These are phyloP conservation scores for Epinephelus awoara DNA, from an alignment of 2,797 vertebrate species.

Conservation along the genomic window DNA sequence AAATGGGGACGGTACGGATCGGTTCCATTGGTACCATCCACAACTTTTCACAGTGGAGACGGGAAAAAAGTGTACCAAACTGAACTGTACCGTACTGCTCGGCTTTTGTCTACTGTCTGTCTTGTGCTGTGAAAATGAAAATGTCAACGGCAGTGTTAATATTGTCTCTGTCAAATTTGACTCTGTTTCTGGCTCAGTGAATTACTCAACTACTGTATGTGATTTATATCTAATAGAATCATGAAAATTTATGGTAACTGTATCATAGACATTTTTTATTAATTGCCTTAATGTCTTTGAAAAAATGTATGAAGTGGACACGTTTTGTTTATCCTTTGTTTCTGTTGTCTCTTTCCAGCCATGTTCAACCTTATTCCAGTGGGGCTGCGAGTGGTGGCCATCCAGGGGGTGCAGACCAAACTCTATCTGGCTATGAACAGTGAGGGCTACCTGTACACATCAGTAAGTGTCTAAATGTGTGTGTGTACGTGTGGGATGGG, in stretches of 20 bases:
- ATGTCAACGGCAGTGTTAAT: background rate
- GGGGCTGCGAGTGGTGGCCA: constrained; percentile 99
- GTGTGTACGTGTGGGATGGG: background rate
- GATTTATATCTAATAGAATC: background rate
- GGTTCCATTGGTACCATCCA: too few relatives aligned
- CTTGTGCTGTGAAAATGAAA: background rate
- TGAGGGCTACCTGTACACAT: constrained; percentile 98
- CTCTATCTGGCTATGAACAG: constrained; percentile 99
- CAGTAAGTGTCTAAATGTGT: constrained; percentile 88
- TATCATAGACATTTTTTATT: background rate
- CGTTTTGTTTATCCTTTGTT: background rate
- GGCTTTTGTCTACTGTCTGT: background rate
- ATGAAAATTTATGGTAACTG: background rate
- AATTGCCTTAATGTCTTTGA: background rate
- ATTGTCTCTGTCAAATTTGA: background rate
- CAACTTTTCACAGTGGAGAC: too few relatives aligned
- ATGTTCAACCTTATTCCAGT: constrained; percentile 99
- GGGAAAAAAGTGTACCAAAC: too few relatives aligned
- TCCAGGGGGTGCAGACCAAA: constrained; percentile 99
- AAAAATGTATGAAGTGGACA: background rate
- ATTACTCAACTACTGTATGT: background rate
- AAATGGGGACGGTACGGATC: too few relatives aligned
- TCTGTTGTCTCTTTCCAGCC: constrained; percentile 83
- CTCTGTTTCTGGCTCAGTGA: background rate
- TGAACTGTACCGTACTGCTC: too few relatives aligned